Evolutionary conservation across 2,113 vertebrate genomes (phyloP), one percentile per base, ranked within the genome.

Genomic region (Leptosomus discolor): DNA sequence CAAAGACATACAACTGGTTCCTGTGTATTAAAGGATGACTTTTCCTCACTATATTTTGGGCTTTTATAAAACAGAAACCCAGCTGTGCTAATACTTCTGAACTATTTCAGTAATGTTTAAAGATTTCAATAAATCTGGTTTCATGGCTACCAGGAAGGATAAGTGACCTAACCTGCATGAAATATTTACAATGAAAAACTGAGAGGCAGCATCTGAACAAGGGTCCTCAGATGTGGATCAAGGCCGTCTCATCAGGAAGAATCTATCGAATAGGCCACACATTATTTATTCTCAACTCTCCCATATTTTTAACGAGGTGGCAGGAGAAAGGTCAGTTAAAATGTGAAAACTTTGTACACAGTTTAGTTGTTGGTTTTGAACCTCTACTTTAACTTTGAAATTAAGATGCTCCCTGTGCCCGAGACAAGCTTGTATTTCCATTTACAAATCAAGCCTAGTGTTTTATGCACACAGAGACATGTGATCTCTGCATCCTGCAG

Each of bases 401-500:
- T 61, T 11, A 87, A 91, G 48, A 79, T 18, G 29, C 41, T 91
- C 77, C 71, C 77, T 69, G n/a, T 73, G 82, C 41, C 77, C 69
- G 17, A 88, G 45, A 79, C 58, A 80, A 85, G 54, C 51, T 61
- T 69, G 23, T 73, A 54, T 63, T 80, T 53, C 75, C 85, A 77
- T 46, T 91, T 88, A 85, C 92, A 92, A 95, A 94, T 63, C 65
- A 65, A 88, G 67, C n/a, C 58, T 39, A 76, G 85, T 61, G 70
- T 79, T 88, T 85, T 61, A 65, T 68, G 85, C 71, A 69, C 65
- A 58, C 2, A 90, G 65, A 76, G 90, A 90, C 92, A 93, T 83
- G 96, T 95, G 97, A 97, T 86, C 92, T 76, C 67, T 46, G 50
- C 75, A 90, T 92, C 78, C 90, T 73, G 85, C 78, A 97, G 90